phyloP scores from a whole-genome alignment of 64 coral and sea anemone species.

The Stichodactyla helianthus region DNA sequence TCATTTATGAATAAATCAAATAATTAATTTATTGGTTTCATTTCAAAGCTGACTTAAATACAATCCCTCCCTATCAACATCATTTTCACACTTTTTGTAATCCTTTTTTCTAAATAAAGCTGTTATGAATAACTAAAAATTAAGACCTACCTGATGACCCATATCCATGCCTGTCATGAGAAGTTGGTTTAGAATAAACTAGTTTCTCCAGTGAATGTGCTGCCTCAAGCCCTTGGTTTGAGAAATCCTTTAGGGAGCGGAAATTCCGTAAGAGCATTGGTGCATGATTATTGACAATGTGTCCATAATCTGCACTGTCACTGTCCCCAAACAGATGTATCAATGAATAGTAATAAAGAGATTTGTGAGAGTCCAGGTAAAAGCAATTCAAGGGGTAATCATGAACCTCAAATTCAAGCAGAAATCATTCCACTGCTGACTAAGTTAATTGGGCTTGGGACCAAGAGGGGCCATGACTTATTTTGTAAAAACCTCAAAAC shows the following conservation, averaged over 20 bases:
- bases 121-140: background rate
- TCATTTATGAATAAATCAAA: background rate
- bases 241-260: slow-evolving; percentile 1
- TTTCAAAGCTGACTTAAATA: background rate
- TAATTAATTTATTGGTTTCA: background rate
- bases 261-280: slow-evolving; percentile 1
- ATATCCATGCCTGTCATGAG: slow-evolving; percentile 11
- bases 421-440: too few relatives aligned
- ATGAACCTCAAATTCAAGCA: too few relatives aligned
- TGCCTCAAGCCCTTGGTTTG: slow-evolving; percentile 3
- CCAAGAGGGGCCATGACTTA: too few relatives aligned
- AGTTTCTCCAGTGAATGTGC: background rate
- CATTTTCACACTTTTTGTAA: too few relatives aligned
- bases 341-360: slow-evolving; percentile 7
- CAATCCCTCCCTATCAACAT: too few relatives aligned
- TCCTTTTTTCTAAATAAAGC: background rate
- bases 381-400: too few relatives aligned
- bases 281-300: background rate
- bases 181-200: slow-evolving; percentile 8
- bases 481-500: too few relatives aligned
- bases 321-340: slow-evolving; percentile 23
- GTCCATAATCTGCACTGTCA: slow-evolving; percentile 16
- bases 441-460: too few relatives aligned
- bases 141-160: background rate
- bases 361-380: background rate